phyloP scores from a whole-genome alignment of 2,797 vertebrate species.

The Gobionotothen gibberifrons region DNA sequence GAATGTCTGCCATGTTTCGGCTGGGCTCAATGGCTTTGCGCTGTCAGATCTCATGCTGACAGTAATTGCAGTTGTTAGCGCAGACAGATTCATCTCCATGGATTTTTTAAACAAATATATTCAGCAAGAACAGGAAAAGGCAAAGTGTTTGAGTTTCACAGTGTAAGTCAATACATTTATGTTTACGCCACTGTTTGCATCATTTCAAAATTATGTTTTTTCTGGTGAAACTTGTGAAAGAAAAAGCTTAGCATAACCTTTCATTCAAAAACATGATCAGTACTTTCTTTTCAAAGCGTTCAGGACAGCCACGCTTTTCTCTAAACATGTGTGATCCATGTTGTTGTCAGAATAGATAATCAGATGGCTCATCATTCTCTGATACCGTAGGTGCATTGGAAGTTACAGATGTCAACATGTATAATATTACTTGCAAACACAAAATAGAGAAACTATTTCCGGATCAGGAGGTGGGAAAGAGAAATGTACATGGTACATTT shows the following conservation, averaged over 20 bases:
- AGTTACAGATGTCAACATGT: background rate
- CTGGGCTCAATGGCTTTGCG: conserved; percentile 5
- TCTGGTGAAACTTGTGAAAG: background rate
- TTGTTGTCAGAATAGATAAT: conserved; percentile 18
- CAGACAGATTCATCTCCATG: conserved; percentile 50
- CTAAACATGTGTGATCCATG: conserved; percentile 8
- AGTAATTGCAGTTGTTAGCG: conserved; percentile 63
- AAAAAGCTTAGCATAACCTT: conserved; percentile 13
- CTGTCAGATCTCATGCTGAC: conserved; percentile 46
- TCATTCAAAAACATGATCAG: conserved; percentile 9
- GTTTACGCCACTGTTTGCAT: conserved; percentile 31
- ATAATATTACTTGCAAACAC: background rate
- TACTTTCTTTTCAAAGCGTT: conserved; percentile 32
- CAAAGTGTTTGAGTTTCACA: conserved; percentile 35
- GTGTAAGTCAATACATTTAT: conserved; percentile 27
- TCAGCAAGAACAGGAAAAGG: conserved; percentile 24
- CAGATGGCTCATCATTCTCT: background rate
- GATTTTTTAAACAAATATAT: conserved; percentile 39
- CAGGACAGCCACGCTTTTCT: conserved; percentile 4
- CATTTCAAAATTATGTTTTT: conserved; percentile 37
- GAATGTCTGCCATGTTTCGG: conserved; percentile 24
- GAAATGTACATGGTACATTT: background rate
- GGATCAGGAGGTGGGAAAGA: background rate
- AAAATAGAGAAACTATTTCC: conserved; percentile 11
- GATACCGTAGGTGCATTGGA: background rate